Percentiles rank a stretch among this genome's conserved stretches.
These are phyloP conservation scores for Leuciscus idus DNA, from an alignment of 2,113 vertebrate species.

Conservation along the genomic window DNA sequence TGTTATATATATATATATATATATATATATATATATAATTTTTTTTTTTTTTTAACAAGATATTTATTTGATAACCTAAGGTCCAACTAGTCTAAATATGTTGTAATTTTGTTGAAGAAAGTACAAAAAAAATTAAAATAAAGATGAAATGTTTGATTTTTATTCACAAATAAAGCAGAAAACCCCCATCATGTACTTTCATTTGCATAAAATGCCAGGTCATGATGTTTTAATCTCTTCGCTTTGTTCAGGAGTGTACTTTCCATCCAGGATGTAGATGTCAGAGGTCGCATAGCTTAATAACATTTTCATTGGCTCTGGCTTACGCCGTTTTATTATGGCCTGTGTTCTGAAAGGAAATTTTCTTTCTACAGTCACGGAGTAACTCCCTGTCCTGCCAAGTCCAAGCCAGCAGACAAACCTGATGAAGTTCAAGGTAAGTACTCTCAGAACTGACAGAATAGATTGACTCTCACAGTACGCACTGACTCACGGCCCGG, in stretches of 20 bases:
- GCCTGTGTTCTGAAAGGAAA: slow-evolving; percentile 55
- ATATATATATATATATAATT: too few relatives aligned
- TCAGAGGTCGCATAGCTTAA: slow-evolving; percentile 5
- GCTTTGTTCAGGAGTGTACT: background rate
- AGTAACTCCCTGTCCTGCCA: slow-evolving; percentile 70
- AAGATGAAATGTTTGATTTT: background rate
- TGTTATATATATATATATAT: too few relatives aligned
- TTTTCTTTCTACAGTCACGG: slow-evolving; percentile 73
- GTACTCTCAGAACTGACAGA: background rate
- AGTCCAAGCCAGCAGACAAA: slow-evolving; percentile 71
- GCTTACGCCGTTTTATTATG: background rate
- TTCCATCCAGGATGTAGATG: slow-evolving; percentile 21
- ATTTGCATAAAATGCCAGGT: background rate
- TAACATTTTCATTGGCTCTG: slow-evolving; percentile 22
- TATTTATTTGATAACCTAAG: too few relatives aligned
- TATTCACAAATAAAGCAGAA: background rate
- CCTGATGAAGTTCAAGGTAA: slow-evolving; percentile 69
- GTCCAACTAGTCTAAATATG: too few relatives aligned
- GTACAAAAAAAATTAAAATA: background rate
- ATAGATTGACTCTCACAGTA: slow-evolving; percentile 4
- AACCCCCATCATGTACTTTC: background rate
- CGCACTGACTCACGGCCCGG: background rate
- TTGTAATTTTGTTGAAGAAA: background rate
- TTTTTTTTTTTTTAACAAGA: too few relatives aligned
- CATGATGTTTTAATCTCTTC: background rate